Evolutionary conservation across 2,113 vertebrate genomes (phyloP).

Genomic region (Lepus americanus): DNA sequence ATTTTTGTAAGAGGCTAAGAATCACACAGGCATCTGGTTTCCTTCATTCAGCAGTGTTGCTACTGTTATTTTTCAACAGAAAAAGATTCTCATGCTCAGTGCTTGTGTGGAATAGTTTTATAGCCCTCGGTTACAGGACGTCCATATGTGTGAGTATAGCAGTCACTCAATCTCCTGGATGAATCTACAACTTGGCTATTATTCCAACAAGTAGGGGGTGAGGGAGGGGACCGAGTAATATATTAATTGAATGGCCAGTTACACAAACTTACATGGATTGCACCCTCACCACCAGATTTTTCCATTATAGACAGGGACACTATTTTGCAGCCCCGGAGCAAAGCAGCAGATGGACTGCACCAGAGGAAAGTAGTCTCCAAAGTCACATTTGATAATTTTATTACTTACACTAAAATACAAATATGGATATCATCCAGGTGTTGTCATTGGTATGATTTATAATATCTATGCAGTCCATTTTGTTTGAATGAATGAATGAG

Average conservation of each 20-base stretch:
- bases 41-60: conserved; percentile 29
- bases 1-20: conserved; percentile 19
- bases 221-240: conserved; percentile 70
- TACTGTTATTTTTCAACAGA: conserved; percentile 21
- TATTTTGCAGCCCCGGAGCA: conserved; percentile 73
- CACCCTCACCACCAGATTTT: conserved; percentile 67
- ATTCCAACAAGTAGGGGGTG: conserved; percentile 61
- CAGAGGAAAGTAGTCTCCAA: conserved; percentile 80
- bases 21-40: neutral
- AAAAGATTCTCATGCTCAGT: conserved; percentile 29
- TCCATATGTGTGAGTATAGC: conserved; percentile 54
- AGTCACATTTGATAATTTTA: conserved; percentile 85
- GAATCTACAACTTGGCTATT: conserved; percentile 77
- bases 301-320: conserved; percentile 79
- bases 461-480: conserved; percentile 78
- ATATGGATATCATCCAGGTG: conserved; percentile 83
- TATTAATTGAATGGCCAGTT: conserved; percentile 84
- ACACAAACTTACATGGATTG: conserved; percentile 75
- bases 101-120: conserved; percentile 50
- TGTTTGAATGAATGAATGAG: conserved; percentile 66
- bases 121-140: conserved; percentile 64
- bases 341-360: conserved; percentile 83
- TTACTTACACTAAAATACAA: conserved; percentile 85
- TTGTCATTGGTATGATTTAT: conserved; percentile 82
- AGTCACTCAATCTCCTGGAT: conserved; percentile 65